These are phyloP conservation scores for Pristionchus fissidentatus DNA, from an alignment of 2,888 invertebrate genomes.

Conservation along the genomic window DNA sequence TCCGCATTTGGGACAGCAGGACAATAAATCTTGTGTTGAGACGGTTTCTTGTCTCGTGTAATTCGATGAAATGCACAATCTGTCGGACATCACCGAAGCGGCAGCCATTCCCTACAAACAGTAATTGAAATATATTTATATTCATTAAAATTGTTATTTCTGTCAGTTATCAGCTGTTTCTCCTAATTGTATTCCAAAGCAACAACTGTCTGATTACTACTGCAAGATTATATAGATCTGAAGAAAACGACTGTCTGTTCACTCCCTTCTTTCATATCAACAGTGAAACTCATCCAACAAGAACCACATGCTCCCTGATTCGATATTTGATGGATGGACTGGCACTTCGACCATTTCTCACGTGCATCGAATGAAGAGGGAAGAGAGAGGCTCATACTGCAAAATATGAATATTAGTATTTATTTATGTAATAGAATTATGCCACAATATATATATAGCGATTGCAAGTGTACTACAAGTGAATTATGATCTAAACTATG, in stretches of 20 bases:
- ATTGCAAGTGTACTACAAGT: too few relatives aligned
- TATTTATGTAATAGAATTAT: not conserved
- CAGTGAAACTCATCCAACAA: conserved; percentile 57
- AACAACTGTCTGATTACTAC: too few relatives aligned
- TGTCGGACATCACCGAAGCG: conserved; percentile 72
- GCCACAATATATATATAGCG: not conserved
- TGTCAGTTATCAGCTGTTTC: too few relatives aligned
- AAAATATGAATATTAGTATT: not conserved
- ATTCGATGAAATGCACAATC: conserved; percentile 75
- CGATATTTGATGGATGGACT: conserved; percentile 54
- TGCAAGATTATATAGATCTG: not conserved
- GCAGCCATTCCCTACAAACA: conserved; percentile 56
- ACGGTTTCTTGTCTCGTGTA: conserved; percentile 71
- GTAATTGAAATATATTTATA: too few relatives aligned
- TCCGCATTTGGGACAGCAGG: conserved; percentile 74
- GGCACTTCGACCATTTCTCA: conserved; percentile 69
- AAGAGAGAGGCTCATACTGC: not conserved
- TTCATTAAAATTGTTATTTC: too few relatives aligned
- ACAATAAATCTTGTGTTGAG: conserved; percentile 76
- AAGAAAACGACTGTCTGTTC: not conserved
- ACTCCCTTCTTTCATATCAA: not conserved
- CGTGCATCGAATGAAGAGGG: conserved; percentile 73
- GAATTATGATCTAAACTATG: too few relatives aligned
- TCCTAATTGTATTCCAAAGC: too few relatives aligned
- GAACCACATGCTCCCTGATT: conserved; percentile 66